phyloP scores from a whole-genome alignment of 2,888 invertebrate genomes.

The Gastracanthus pulcherrimus region DNA sequence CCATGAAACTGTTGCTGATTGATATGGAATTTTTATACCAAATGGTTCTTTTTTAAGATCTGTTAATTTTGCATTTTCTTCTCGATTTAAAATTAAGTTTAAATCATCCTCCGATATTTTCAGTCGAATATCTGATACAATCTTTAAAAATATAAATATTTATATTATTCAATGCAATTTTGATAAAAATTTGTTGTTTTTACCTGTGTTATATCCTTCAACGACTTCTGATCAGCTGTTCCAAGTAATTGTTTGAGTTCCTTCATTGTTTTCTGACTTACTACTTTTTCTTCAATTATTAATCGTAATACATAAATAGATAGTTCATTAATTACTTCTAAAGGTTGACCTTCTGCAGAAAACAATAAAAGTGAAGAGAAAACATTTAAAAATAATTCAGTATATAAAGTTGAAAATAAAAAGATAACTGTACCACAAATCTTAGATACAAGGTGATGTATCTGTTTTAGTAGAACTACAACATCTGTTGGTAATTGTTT shows the following conservation, averaged over 20 bases:
- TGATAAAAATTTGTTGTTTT: constrained; percentile 21
- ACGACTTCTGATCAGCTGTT: constrained; percentile 78
- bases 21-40: constrained; percentile 66
- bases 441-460: constrained; percentile 72
- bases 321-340: constrained; percentile 82
- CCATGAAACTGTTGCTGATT: constrained; percentile 65
- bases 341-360: constrained; percentile 78
- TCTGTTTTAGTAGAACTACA: constrained; percentile 73
- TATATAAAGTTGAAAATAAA: constrained; percentile 35
- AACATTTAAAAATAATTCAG: not conserved
- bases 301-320: constrained; percentile 81
- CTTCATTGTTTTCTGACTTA: constrained; percentile 81
- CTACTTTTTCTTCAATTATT: constrained; percentile 81
- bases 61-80: constrained; percentile 41
- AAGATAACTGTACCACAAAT: constrained; percentile 64
- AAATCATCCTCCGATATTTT: constrained; percentile 66
- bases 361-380: not conserved
- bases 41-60: constrained; percentile 59
- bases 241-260: constrained; percentile 82
- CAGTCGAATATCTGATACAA: constrained; percentile 74
- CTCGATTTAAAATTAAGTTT: constrained; percentile 63
- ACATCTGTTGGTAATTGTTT: constrained; percentile 75
- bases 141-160: constrained; percentile 68
- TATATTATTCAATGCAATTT: constrained; percentile 28
- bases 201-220: constrained; percentile 81